Conservation (phyloP, 2,797 vertebrate species). For the Phalanger gymnotis region DNA sequence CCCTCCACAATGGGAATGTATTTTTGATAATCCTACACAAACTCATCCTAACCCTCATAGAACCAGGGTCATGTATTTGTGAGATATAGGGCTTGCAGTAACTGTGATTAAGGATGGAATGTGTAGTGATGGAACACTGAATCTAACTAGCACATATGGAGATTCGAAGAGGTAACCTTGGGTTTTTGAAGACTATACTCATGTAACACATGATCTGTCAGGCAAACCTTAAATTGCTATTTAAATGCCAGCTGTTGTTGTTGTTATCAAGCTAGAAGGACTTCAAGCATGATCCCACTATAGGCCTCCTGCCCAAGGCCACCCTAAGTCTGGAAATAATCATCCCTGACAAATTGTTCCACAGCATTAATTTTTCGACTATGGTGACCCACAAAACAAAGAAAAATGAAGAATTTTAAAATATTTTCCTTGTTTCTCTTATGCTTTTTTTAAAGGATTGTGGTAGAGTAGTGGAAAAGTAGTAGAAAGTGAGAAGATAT, state of each 20-base stretch:
- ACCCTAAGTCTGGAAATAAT: neutral
- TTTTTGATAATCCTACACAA: neutral
- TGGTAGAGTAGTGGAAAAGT: neutral
- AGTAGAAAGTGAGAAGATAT: neutral
- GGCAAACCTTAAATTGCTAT: neutral
- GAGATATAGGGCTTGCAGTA: neutral
- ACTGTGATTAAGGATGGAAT: neutral
- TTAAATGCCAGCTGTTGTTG: neutral
- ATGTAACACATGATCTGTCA: neutral
- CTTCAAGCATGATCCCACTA: neutral
- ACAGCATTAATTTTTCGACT: neutral
- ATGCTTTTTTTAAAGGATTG: neutral
- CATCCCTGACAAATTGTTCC: neutral
- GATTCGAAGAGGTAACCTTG: neutral
- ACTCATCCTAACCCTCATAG: neutral
- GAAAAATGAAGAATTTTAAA: neutral
- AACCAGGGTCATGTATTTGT: neutral
- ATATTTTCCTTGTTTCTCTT: neutral
- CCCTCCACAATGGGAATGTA: neutral
- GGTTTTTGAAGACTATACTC: neutral
- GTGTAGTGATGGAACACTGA: neutral
- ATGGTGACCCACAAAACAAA: neutral
- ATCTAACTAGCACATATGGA: neutral
- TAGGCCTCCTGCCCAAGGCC: neutral
- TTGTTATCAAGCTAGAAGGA: neutral